Evolutionary conservation across 2,113 vertebrate genomes (phyloP), one percentile per base, ranked within the genome.

Genomic region (Pachypanchax playfairii): DNA sequence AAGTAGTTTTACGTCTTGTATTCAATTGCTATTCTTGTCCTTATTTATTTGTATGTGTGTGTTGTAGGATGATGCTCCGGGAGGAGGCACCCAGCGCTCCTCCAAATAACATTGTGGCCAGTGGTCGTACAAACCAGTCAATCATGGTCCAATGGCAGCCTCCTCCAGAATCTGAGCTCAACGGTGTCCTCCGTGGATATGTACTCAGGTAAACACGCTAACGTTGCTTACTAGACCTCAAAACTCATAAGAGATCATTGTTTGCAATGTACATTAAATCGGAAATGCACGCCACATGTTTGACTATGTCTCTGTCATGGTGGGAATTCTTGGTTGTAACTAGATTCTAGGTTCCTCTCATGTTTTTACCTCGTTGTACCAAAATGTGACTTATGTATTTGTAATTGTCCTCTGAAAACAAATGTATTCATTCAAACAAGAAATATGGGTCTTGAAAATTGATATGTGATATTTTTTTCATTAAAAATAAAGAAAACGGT

Each of bases 71-170:
- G 80, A 94, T 96, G 93, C 85, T 98, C 1, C 92, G 95, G 1
- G 97, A 98, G 81, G 96, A 98, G 60, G 93, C 96, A 0, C 97
- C 97, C 17, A 96, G 96, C 5, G 95, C 96, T 0, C 94, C 97
- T 1, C 97, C 97, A 0, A 98, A 98, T 79, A 98, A 98, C 33
- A 95, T 98, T 0, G 95, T 98, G 62, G 97, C 97, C 60, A 98
- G 96, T 5, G 97, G 96, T 2, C 91, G 96, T 8, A 98, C 96
- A 70, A 98, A 98, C 63, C 97, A 98, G 86, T 98, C 97, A 44
- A 98, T 98, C 77, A 98, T 98, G 96, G 95, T 98, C 12, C 97
- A 98, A 88, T 98, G 97, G 97, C 97, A 98, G 68, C 97, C 96
- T 1, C 97, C 97, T 33, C 94, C 96, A 0, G 97, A 98, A 60